Percentiles rank a stretch among this genome's conserved stretches.
Conservation (phyloP, 2,888 invertebrate genomes). For the Gryllus longicercus region DNA sequence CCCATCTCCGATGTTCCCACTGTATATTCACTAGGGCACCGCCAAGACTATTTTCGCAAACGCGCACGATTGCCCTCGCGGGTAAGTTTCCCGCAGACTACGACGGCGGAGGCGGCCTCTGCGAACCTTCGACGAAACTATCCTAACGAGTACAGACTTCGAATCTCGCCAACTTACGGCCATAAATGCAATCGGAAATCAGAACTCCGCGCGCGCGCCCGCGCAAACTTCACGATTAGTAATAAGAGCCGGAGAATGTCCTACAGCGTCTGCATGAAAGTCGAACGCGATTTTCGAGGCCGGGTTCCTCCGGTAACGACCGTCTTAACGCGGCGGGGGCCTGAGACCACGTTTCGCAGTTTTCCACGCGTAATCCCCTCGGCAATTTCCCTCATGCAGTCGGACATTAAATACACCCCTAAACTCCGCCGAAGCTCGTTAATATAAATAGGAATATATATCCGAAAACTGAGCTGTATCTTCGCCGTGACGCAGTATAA, state of each 20-base stretch:
- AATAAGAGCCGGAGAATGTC: background rate
- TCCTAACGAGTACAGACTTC: no score
- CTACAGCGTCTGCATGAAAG: background rate
- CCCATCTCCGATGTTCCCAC: no score
- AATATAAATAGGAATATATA: slow-evolving; percentile 4
- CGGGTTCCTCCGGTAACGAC: background rate
- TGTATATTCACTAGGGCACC: no score
- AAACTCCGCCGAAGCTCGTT: background rate
- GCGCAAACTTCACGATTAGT: background rate
- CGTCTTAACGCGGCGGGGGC: background rate
- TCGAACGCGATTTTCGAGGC: background rate
- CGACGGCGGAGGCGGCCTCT: no score
- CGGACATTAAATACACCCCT: slow-evolving; percentile 3
- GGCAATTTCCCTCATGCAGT: slow-evolving; percentile 17
- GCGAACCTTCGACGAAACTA: no score
- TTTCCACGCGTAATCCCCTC: background rate
- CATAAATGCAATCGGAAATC: slow-evolving; percentile 17
- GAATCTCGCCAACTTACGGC: background rate
- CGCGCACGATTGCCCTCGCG: no score
- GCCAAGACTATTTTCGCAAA: no score
- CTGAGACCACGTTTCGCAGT: background rate
- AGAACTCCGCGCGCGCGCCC: background rate
- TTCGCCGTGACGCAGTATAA: slow-evolving; percentile 1
- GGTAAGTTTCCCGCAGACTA: no score
- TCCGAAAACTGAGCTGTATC: slow-evolving; percentile 1